Conservation (phyloP, 1,140 invertebrate genomes). For the Ceratosolen fusciceps region DNA sequence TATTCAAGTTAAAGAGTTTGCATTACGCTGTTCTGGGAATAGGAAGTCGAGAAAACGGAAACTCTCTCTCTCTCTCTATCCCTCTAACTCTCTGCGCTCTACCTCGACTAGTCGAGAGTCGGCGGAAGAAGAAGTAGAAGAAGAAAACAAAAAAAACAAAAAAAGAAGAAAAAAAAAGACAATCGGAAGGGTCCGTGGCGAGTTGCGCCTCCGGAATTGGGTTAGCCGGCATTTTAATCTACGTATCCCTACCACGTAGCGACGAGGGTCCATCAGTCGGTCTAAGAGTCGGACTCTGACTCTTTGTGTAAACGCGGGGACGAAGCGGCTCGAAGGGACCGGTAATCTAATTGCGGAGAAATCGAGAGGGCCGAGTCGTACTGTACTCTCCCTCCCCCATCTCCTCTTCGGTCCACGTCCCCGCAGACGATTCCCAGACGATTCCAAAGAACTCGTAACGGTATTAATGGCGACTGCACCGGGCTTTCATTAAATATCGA, state of each 20-base stretch:
- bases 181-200: slow-evolving; percentile 17
- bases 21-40: neutral
- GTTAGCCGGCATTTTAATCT: slow-evolving; percentile 10
- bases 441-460: slow-evolving; percentile 20
- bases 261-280: too few relatives aligned
- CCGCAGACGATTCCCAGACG: neutral
- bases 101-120: neutral
- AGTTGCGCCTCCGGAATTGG: slow-evolving; percentile 17
- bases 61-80: neutral
- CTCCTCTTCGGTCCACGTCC: neutral
- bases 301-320: neutral
- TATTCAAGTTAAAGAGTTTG: slow-evolving; percentile 8
- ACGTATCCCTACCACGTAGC: neutral
- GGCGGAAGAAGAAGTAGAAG: too few relatives aligned
- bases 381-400: neutral
- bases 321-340: neutral
- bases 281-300: too few relatives aligned
- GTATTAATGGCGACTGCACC: neutral
- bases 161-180: neutral
- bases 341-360: slow-evolving; percentile 30
- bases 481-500: neutral
- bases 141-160: too few relatives aligned
- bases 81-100: too few relatives aligned
- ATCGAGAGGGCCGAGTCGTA: slow-evolving; percentile 7
- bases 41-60: neutral